A percentile compares a stretch with the other conserved stretches of the same genome.
Conservation (phyloP, 2,113 vertebrate genomes). For the Chitala chitala region DNA sequence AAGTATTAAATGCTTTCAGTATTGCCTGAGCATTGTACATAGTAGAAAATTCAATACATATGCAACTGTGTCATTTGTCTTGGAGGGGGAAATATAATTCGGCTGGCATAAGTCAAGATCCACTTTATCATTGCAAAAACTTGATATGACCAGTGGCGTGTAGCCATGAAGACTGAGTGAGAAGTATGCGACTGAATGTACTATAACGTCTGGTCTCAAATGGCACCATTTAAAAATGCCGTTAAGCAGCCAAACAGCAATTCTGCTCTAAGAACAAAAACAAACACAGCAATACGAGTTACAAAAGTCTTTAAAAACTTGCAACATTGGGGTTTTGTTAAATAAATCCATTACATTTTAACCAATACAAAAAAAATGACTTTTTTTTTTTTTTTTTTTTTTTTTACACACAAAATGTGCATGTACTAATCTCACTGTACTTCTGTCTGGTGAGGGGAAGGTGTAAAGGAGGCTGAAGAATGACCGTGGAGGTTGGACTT, state of each 20-base stretch:
- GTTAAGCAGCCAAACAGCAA: too few species aligned
- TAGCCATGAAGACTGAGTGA: too few species aligned
- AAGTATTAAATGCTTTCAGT: neutral
- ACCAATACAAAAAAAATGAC: slow-evolving; percentile 23
- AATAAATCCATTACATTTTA: slow-evolving; percentile 13
- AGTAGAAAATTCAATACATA: neutral
- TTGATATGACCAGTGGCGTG: neutral
- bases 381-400: too few species aligned
- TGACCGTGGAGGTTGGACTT: slow-evolving; percentile 7
- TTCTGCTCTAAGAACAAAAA: too few species aligned
- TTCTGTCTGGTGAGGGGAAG: slow-evolving; percentile 21
- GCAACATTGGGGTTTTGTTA: neutral
- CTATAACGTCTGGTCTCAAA: too few species aligned
- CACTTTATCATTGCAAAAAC: neutral
- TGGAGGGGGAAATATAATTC: neutral
- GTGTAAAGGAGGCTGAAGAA: slow-evolving; percentile 20
- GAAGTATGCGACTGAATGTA: too few species aligned
- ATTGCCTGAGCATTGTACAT: neutral
- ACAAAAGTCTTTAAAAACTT: too few species aligned
- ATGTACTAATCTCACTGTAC: slow-evolving; percentile 29
- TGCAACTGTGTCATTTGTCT: neutral
- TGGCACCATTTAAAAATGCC: too few species aligned
- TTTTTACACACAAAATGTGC: too few species aligned
- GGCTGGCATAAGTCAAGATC: neutral
- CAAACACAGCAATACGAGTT: too few species aligned